Evolutionary conservation across 30 jellyfish, hydroid and myxozoan genomes (phyloP), one percentile per base, ranked within the genome.

Genomic region (Hydractinia symbiolongicarpus): DNA sequence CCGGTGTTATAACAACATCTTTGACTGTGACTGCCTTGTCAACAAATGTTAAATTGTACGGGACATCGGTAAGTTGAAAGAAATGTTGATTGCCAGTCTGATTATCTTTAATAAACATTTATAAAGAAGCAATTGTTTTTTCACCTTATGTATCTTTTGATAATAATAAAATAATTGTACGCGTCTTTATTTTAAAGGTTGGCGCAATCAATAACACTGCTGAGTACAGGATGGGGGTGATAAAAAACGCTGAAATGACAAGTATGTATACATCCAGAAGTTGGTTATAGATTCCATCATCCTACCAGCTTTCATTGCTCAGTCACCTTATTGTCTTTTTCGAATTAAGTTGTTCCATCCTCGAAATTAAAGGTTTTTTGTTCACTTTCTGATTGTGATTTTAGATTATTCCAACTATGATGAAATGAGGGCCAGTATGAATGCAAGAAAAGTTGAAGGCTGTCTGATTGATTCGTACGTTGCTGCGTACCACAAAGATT

Each of bases 1-100:
- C 98, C 67, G 96, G 98, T 55, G 96, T 91, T 11, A 91, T 91
- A 6, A 91, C 98, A 66, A 86, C 98, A 7, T 91, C 98, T 14
- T 55, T 91, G 84, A 91, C 95, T 8, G 95, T 91, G 77, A 78
- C 50, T 73, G 94, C 95, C 21, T 86, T 91, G 72, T 20, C 83
- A 14, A 87, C 91, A 15, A 74, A 83, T 74, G 89, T 91, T 20
- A 86, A 82, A 51, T 79, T 91, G 16, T 91, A 91, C 60, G 95
- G 95, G 9, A 77, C 98, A 7, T 58, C 40, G 88, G 98, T 91
- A 72, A 82, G 96, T 55, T n/a, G 61, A 30, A 7, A 7, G 19
- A n/a, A 51, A 64, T 64, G 40, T 64, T 64, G 40, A 64, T 51
- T 71, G 0, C 51, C 80, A 79, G 15, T 51, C 21, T 44, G 30